Percentiles rank a stretch among this genome's conserved stretches.
These are phyloP conservation scores for Epinotia bilunana DNA, from an alignment of 2,888 invertebrate genomes.

Conservation along the genomic window DNA sequence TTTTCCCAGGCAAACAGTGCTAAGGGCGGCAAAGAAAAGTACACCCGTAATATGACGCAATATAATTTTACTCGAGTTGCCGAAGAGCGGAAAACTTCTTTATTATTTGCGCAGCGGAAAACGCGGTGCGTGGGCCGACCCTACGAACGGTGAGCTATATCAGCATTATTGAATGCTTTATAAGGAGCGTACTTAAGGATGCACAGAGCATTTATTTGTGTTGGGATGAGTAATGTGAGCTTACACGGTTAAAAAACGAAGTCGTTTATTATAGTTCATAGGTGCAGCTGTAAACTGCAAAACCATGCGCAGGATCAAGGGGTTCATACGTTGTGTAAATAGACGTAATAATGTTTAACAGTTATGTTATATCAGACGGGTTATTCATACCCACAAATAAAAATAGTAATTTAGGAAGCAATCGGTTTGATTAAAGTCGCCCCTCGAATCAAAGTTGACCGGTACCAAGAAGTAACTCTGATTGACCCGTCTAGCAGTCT, in stretches of 20 bases:
- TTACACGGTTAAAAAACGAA: neutral
- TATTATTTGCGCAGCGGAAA: constrained; percentile 18
- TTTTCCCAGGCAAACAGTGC: constrained; percentile 23
- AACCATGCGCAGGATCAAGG: neutral
- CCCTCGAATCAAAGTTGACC: too few species aligned
- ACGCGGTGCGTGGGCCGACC: constrained; percentile 10
- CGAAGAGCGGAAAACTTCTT: constrained; percentile 15
- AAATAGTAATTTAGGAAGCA: too few species aligned
- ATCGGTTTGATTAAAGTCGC: too few species aligned
- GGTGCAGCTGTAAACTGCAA: neutral
- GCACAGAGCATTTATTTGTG: neutral
- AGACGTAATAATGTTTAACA: neutral
- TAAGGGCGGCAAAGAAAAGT: constrained; percentile 12
- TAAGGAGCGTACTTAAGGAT: constrained; percentile 5
- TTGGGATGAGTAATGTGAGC: neutral
- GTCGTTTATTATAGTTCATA: neutral
- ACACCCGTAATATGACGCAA: constrained; percentile 11
- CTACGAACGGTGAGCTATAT: constrained; percentile 15
- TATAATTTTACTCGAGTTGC: constrained; percentile 11
- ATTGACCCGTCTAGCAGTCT: too few species aligned
- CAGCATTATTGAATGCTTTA: constrained; percentile 21
- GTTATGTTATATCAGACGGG: too few species aligned
- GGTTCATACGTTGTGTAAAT: neutral
- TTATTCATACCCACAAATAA: too few species aligned
- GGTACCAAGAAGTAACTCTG: too few species aligned